Evolutionary conservation across 2,797 vertebrate genomes (phyloP).

Genomic region (Nyctibius grandis): DNA sequence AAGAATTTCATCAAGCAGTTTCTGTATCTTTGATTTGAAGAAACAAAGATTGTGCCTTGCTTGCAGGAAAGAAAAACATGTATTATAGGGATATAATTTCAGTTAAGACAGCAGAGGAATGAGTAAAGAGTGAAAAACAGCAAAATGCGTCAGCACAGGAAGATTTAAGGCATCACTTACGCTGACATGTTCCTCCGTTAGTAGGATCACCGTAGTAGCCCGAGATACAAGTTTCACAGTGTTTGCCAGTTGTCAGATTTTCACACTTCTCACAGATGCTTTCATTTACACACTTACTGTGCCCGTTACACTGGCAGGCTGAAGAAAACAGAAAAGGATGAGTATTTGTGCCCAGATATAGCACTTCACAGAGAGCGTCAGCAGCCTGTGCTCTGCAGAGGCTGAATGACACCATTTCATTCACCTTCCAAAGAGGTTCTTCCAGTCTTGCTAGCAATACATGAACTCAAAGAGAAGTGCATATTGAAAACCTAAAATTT

Average conservation of each 20-base stretch:
- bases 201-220: slow-evolving; percentile 96
- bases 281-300: slow-evolving; percentile 93
- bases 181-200: slow-evolving; percentile 93
- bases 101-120: background rate
- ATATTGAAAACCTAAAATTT: background rate
- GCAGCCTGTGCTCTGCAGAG: background rate
- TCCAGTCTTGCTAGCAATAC: accelerated
- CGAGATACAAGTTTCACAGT: slow-evolving; percentile 93
- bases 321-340: background rate
- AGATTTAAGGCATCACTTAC: slow-evolving; percentile 76
- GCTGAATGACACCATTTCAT: background rate
- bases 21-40: background rate
- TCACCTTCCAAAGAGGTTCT: background rate
- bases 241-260: slow-evolving; percentile 90
- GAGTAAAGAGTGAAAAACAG: accelerated
- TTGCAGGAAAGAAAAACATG: background rate
- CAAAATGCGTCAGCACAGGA: accelerated
- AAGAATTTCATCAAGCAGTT: background rate
- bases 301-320: slow-evolving; percentile 98
- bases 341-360: background rate
- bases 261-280: slow-evolving; percentile 94
- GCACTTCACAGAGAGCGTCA: background rate
- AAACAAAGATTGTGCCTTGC: background rate
- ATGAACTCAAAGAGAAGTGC: accelerated
- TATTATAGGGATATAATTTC: background rate